Conservation (phyloP, 2,113 vertebrate genomes). For the Sigmodon hispidus region DNA sequence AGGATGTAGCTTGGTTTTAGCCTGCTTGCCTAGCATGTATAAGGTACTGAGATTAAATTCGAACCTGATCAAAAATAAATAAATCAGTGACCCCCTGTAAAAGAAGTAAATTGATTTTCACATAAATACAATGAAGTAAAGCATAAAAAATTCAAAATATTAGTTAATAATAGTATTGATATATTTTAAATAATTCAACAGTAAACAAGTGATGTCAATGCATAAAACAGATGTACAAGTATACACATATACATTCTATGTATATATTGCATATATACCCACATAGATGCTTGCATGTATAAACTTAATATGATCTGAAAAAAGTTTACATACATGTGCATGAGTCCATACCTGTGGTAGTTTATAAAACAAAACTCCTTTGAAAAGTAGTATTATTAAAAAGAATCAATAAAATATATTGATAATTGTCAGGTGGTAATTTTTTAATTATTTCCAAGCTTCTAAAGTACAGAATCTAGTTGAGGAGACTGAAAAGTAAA, state of each 20-base stretch:
- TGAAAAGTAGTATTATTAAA: constrained; percentile 19
- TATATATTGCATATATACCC: background rate
- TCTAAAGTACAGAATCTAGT: background rate
- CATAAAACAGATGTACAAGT: background rate
- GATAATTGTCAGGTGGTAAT: background rate
- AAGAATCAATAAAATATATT: background rate
- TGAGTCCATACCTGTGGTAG: background rate
- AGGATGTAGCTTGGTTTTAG: background rate
- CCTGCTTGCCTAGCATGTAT: background rate
- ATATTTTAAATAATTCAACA: constrained; percentile 37
- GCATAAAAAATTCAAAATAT: background rate
- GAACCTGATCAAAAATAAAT: background rate
- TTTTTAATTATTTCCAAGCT: background rate
- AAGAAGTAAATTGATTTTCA: background rate
- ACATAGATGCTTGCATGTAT: background rate
- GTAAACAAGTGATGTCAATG: background rate
- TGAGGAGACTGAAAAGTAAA: background rate
- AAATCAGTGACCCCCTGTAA: background rate
- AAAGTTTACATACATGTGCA: background rate
- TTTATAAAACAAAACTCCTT: background rate
- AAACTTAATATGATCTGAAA: background rate
- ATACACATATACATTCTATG: background rate
- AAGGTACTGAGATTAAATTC: background rate
- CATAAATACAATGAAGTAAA: background rate
- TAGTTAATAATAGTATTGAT: background rate